Percentiles rank a stretch among this genome's conserved stretches.
These are phyloP conservation scores for Lepidochrysops patricia DNA, from an alignment of 2,888 invertebrate genomes.

Conservation along the genomic window DNA sequence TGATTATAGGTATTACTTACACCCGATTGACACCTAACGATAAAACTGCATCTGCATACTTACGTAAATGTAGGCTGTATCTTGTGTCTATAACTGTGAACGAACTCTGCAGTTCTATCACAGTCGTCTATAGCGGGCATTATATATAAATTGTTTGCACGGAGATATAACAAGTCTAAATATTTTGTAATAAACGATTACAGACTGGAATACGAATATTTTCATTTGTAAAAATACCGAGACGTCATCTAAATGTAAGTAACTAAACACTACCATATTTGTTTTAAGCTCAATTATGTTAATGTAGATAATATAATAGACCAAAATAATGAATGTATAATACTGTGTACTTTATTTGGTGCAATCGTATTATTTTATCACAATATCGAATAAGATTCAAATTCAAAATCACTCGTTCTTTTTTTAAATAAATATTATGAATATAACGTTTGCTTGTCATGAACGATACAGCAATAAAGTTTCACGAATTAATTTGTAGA, in stretches of 20 bases:
- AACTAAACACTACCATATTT: neutral
- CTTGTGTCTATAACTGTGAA: too few species aligned
- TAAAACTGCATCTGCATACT: too few species aligned
- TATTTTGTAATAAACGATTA: constrained; percentile 1
- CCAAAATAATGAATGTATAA: neutral
- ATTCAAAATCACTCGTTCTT: neutral
- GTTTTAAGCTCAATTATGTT: constrained; percentile 12
- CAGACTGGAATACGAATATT: neutral
- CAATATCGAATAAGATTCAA: neutral
- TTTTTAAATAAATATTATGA: neutral
- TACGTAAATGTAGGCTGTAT: too few species aligned
- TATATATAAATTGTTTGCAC: neutral
- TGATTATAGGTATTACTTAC: neutral
- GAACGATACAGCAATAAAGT: neutral
- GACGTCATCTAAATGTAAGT: neutral
- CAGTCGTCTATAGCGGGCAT: too few species aligned
- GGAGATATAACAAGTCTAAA: neutral
- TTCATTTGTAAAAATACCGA: neutral
- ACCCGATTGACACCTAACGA: too few species aligned
- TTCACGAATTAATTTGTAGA: constrained; percentile 11
- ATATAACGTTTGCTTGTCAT: neutral
- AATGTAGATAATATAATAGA: neutral
- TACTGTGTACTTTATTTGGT: constrained; percentile 2
- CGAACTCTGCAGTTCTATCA: too few species aligned
- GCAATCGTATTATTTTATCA: neutral